These are phyloP conservation scores for Baccha elongata DNA, from an alignment of 2,888 invertebrate species.

Conservation along the genomic window DNA sequence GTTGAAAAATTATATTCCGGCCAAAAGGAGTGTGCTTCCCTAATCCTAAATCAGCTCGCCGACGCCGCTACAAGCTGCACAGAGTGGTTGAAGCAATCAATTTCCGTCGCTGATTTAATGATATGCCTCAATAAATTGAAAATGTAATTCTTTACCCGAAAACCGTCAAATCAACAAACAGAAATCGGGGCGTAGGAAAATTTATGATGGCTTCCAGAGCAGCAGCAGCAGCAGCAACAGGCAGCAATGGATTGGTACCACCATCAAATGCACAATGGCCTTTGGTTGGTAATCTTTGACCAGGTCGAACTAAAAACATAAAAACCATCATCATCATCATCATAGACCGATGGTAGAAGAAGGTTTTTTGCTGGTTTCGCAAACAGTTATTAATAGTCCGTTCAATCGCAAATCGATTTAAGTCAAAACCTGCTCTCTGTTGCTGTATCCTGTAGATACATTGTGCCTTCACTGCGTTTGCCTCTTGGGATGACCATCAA, in stretches of 20 bases:
- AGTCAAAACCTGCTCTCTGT: conserved; percentile 51
- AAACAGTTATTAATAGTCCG: conserved; percentile 72
- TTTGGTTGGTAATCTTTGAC: conserved; percentile 58
- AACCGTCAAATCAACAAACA: conserved; percentile 69
- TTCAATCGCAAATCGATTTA: conserved; percentile 72
- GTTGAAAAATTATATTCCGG: conserved; percentile 34
- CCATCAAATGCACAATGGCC: conserved; percentile 27
- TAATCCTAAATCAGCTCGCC: conserved; percentile 64
- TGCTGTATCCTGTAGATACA: conserved; percentile 38
- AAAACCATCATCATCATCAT: conserved; percentile 34
- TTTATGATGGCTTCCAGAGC: conserved; percentile 58
- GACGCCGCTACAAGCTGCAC: not conserved
- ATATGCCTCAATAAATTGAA: conserved; percentile 72
- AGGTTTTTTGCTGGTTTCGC: conserved; percentile 52
- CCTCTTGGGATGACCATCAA: conserved; percentile 22
- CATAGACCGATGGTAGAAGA: conserved; percentile 16
- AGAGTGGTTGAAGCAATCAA: conserved; percentile 43
- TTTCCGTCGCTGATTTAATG: conserved; percentile 68
- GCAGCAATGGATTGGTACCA: not conserved
- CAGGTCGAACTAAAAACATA: conserved; percentile 60
- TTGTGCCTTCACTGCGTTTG: not conserved
- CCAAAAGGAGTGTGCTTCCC: conserved; percentile 45
- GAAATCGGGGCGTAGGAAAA: conserved; percentile 68
- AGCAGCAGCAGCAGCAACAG: conserved; percentile 10
- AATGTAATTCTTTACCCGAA: conserved; percentile 70